phyloP scores from a whole-genome alignment of 37 sponge, comb jelly and placozoan species.

The Ianthella basta region DNA sequence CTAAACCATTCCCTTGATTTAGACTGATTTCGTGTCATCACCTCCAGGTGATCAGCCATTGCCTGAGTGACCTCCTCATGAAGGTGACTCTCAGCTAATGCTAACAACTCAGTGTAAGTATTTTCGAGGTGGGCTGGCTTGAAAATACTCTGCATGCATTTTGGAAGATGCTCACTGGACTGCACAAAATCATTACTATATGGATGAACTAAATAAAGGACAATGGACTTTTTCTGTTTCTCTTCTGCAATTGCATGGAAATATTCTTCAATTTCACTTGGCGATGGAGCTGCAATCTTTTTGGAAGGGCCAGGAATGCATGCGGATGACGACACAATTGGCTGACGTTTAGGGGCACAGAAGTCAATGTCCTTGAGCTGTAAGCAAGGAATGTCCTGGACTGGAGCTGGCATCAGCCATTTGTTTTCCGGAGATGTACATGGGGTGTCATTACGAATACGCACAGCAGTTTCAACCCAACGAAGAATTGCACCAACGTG shows the following conservation, averaged over 20 bases:
- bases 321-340: too few relatives aligned
- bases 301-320: too few relatives aligned
- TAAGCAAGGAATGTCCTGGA: too few relatives aligned
- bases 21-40: slow-evolving; percentile 25
- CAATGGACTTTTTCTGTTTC: slow-evolving; percentile 11
- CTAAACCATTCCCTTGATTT: slow-evolving; percentile 39
- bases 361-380: too few relatives aligned
- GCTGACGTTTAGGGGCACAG: too few relatives aligned
- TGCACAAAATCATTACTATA: slow-evolving; percentile 25
- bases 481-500: too few relatives aligned
- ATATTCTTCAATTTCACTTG: too few relatives aligned
- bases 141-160: slow-evolving; percentile 4
- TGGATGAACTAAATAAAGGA: slow-evolving; percentile 26
- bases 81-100: background rate
- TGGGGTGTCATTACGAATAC: too few relatives aligned
- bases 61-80: slow-evolving; percentile 1
- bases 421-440: too few relatives aligned
- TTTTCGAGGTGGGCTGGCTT: slow-evolving; percentile 20
- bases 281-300: too few relatives aligned
- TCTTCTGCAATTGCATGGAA: slow-evolving; percentile 68
- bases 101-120: background rate
- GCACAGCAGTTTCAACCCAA: too few relatives aligned
- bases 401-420: too few relatives aligned
- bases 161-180: slow-evolving; percentile 27
- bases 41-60: slow-evolving; percentile 18